Evolutionary conservation across 2,888 invertebrate species (phyloP).

Genomic region (Tethea ocularis): DNA sequence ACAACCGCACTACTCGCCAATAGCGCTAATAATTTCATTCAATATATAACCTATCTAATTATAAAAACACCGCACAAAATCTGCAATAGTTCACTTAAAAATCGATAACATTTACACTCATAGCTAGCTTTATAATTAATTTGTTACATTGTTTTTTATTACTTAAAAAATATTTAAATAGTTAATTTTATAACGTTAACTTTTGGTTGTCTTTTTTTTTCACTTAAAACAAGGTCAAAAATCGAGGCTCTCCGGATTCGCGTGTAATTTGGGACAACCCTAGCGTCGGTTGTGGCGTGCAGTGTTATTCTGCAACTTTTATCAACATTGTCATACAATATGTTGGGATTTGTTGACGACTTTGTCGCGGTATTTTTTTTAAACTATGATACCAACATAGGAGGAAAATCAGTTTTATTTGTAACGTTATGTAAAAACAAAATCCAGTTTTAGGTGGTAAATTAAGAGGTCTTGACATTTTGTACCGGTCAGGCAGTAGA

Average conservation of each 20-base stretch:
- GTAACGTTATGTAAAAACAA: not conserved
- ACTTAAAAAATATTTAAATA: constrained; percentile 81
- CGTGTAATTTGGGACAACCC: constrained; percentile 73
- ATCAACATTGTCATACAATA: constrained; percentile 7
- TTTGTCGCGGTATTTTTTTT: constrained; percentile 3
- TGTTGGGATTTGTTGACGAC: constrained; percentile 11
- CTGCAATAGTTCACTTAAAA: constrained; percentile 82
- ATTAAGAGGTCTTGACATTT: too few species aligned
- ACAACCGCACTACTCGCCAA: constrained; percentile 69
- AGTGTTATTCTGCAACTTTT: constrained; percentile 35
- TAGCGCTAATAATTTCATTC: constrained; percentile 82
- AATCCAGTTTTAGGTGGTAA: not conserved
- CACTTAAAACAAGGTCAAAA: constrained; percentile 76
- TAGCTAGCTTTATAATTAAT: constrained; percentile 83
- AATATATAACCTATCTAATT: constrained; percentile 85
- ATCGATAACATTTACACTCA: constrained; percentile 83
- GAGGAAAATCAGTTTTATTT: not conserved
- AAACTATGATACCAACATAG: not conserved
- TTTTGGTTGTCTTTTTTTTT: constrained; percentile 78
- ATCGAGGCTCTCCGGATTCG: constrained; percentile 71
- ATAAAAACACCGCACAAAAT: constrained; percentile 84
- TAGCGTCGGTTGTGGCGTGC: constrained; percentile 52
- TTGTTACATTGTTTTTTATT: constrained; percentile 81
- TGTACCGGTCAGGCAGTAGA: not conserved
- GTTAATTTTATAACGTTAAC: constrained; percentile 81